Evolutionary conservation across 2,888 invertebrate species (phyloP).

Genomic region (Pyralis farinalis): DNA sequence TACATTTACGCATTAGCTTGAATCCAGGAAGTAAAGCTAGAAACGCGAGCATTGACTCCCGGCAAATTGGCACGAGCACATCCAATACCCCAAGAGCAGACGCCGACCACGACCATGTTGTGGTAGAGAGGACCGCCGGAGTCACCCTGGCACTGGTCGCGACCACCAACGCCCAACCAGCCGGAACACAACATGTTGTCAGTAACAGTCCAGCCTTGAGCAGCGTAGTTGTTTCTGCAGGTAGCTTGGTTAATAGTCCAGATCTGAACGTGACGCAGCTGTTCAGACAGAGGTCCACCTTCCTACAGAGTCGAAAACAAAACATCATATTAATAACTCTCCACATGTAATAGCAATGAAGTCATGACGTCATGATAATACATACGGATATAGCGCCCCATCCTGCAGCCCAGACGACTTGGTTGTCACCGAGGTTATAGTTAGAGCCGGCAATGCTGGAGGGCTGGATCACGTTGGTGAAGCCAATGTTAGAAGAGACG

Average conservation of each 20-base stretch:
- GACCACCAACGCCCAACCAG: slow-evolving; percentile 36
- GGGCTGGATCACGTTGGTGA: slow-evolving; percentile 23
- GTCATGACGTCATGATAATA: neutral
- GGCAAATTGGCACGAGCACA: slow-evolving; percentile 32
- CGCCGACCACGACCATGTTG: slow-evolving; percentile 33
- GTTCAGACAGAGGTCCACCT: slow-evolving; percentile 32
- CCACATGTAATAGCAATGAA: neutral
- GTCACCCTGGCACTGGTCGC: slow-evolving; percentile 46
- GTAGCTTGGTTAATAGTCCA: slow-evolving; percentile 33
- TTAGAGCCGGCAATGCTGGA: slow-evolving; percentile 35
- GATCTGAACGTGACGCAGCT: slow-evolving; percentile 41
- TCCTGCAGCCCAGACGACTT: slow-evolving; percentile 40
- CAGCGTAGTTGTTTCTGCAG: slow-evolving; percentile 34
- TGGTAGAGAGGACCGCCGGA: slow-evolving; percentile 47
- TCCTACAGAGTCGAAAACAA: slow-evolving; percentile 22
- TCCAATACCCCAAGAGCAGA: slow-evolving; percentile 33
- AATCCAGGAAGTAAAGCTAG: slow-evolving; percentile 39
- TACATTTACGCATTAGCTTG: slow-evolving; percentile 25
- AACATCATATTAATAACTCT: neutral
- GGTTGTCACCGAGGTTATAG: slow-evolving; percentile 35
- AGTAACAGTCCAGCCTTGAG: slow-evolving; percentile 25
- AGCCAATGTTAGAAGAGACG: slow-evolving; percentile 17
- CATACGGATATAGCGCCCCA: slow-evolving; percentile 41
- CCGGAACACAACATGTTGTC: slow-evolving; percentile 52
- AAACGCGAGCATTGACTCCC: slow-evolving; percentile 39